Evolutionary conservation across 2,888 invertebrate species (phyloP), one percentile per base, ranked within the genome.

Genomic region (Globia sparganii): DNA sequence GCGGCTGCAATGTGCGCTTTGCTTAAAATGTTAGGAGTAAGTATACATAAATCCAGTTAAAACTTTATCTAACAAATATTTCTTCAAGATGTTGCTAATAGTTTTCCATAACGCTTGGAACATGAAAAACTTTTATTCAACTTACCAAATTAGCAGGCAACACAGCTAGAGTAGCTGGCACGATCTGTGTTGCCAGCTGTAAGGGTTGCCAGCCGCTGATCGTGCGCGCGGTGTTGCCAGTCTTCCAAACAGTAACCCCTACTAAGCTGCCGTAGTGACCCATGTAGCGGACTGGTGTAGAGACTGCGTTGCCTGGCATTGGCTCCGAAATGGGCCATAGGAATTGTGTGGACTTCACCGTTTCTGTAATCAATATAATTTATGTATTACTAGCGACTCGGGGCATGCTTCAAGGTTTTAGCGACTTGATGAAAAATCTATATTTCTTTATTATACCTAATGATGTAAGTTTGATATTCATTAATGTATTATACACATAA

Each of bases 181-280:
- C 98, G n/a, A 99, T 94, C 94, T 99, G 99, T n/a, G 98, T 99
- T 21, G 98, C 98, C 77, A 99, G 96, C 78, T 99, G 97, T 76
- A 99, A 94, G 0, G 98, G 98, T 93, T 99, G 99, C 95, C 98
- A 99, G 28, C 98, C 98, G 91, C 98, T 98, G 84, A 98, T 97
- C 5, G 95, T 91, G 2, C 97, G 96, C 31, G 97, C 96, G 83
- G 97, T 96, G 78, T 94, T 94, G 77, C 97, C 97, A 28, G 97
- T 97, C 86, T 97, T 96, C 86, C 97, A 96, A 34, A 98, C 97
- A 8, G 97, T 97, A 75, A 98, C 97, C 0, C 98, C 98, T 69
- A 98, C 96, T 72, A 98, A 92, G 87, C 98, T 97, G 61, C 98
- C 98, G 82, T 98, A 97, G 90, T 98, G 98, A 21, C 97, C 94